Conservation (phyloP, 2,797 vertebrate species). For the Setipinna tenuifilis region DNA sequence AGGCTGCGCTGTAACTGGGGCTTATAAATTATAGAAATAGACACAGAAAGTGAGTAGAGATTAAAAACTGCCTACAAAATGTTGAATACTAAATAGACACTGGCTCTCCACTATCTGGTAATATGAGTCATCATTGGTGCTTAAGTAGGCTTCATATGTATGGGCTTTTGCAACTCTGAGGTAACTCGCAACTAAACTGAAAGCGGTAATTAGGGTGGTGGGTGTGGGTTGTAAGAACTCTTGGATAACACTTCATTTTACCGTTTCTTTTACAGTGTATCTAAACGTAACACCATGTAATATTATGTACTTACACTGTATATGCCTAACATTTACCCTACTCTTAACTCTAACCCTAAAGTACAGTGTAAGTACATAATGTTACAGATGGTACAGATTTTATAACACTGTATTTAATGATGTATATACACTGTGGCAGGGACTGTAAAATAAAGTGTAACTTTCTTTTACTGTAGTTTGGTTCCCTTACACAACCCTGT, state of each 20-base stretch:
- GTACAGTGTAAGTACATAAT: too few relatives aligned
- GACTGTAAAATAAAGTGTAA: background rate
- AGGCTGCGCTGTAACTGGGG: background rate
- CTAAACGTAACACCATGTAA: too few relatives aligned
- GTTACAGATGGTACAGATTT: too few relatives aligned
- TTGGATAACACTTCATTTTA: too few relatives aligned
- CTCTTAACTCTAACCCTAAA: too few relatives aligned
- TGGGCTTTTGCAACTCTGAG: background rate
- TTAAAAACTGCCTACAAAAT: background rate
- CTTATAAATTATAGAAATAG: conserved; percentile 2
- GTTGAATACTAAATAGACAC: background rate
- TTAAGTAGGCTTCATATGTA: background rate
- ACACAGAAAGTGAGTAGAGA: background rate
- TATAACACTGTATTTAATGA: too few relatives aligned
- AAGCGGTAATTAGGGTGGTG: background rate
- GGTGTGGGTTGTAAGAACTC: background rate
- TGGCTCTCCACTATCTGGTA: background rate
- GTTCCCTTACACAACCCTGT: background rate
- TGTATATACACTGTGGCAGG: too few relatives aligned
- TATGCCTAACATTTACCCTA: too few relatives aligned
- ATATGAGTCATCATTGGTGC: background rate
- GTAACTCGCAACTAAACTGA: background rate
- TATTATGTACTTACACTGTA: too few relatives aligned
- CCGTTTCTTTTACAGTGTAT: too few relatives aligned
- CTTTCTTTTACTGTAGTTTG: background rate